These are phyloP conservation scores for Lordiphosa collinella DNA, from an alignment of 1,140 invertebrate genomes.

Conservation along the genomic window DNA sequence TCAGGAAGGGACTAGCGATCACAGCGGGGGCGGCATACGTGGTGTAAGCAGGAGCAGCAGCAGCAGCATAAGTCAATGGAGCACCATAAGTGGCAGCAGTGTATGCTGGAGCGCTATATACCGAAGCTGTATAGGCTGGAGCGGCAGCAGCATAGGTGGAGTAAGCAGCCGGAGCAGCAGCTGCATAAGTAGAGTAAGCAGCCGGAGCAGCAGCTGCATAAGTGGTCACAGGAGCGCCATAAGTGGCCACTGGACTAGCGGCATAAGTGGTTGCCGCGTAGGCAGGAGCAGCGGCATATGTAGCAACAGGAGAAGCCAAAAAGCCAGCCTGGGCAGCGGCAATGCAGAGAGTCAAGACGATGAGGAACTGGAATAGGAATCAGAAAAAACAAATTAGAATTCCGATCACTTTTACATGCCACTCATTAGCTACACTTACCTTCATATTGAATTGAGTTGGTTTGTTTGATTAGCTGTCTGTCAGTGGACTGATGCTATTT, in stretches of 20 bases:
- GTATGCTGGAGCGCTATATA: conserved; percentile 19
- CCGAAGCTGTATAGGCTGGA: conserved; percentile 41
- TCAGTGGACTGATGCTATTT: conserved; percentile 60
- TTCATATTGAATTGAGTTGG: conserved; percentile 57
- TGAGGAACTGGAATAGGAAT: conserved; percentile 47
- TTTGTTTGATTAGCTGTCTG: conserved; percentile 44
- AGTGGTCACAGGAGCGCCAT: conserved; percentile 41
- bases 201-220: conserved; percentile 30
- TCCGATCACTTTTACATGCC: too few species aligned
- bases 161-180: conserved; percentile 49
- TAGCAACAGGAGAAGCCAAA: conserved; percentile 46
- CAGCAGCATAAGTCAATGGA: conserved; percentile 39
- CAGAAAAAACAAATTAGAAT: conserved; percentile 1
- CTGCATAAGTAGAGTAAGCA: conserved; percentile 54
- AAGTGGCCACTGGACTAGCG: conserved; percentile 52
- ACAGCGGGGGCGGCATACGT: conserved; percentile 58
- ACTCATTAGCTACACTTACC: conserved; percentile 19
- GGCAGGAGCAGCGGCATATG: conserved; percentile 53
- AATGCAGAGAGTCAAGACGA: conserved; percentile 67
- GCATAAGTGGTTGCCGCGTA: conserved; percentile 50
- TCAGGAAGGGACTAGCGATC: conserved; percentile 55
- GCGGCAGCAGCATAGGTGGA: conserved; percentile 43
- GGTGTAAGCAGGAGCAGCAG: conserved; percentile 22
- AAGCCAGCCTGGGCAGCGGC: conserved; percentile 66
- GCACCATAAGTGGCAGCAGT: conserved; percentile 42